phyloP scores from a whole-genome alignment of 2,888 invertebrate genomes.

The Thecophora atra region DNA sequence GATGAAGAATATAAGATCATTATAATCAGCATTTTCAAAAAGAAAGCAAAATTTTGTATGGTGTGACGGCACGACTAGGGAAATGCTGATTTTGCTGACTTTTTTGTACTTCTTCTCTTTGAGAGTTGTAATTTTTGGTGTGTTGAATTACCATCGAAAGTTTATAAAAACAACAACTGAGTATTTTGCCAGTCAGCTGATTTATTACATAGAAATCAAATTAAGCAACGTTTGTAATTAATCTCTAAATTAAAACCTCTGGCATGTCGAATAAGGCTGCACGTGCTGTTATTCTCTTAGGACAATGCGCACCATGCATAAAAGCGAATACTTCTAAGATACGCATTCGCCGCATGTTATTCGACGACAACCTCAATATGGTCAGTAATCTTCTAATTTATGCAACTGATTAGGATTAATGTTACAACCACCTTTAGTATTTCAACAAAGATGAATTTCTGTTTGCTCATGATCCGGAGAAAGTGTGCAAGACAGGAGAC shows the following conservation, averaged over 20 bases:
- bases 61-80: neutral
- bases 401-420: neutral
- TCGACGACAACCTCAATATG: conserved; percentile 82
- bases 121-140: too few relatives aligned
- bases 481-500: conserved; percentile 83
- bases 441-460: conserved; percentile 77
- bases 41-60: neutral
- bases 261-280: too few relatives aligned
- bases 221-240: too few relatives aligned
- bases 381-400: conserved; percentile 65
- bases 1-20: too few relatives aligned
- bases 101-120: too few relatives aligned
- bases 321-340: conserved; percentile 84
- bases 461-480: conserved; percentile 82
- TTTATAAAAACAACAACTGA: too few relatives aligned
- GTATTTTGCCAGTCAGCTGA: neutral
- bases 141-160: too few relatives aligned
- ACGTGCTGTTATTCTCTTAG: conserved; percentile 72
- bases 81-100: too few relatives aligned
- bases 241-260: too few relatives aligned
- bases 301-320: conserved; percentile 80
- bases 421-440: conserved; percentile 70
- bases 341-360: conserved; percentile 76
- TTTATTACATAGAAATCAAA: too few relatives aligned
- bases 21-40: neutral